These are phyloP conservation scores for Pseudobourletiella spinata DNA, from an alignment of 1,140 invertebrate species.

Conservation along the genomic window DNA sequence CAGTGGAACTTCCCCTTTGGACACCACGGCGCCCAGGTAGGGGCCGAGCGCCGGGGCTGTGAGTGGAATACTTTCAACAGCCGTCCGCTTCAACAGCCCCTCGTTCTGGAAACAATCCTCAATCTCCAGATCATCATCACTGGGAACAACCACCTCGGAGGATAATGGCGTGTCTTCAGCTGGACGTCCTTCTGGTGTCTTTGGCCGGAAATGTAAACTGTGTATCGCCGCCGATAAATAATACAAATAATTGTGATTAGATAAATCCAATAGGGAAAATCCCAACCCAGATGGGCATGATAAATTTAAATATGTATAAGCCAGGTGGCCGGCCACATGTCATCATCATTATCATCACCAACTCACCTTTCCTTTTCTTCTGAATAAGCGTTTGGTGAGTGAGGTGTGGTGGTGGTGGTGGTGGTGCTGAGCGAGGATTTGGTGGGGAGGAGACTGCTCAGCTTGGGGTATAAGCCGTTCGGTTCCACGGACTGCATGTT, in stretches of 20 bases:
- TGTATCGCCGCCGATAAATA: too few relatives aligned
- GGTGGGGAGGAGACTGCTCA: neutral
- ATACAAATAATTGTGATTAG: too few relatives aligned
- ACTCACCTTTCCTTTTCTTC: neutral
- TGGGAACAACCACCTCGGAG: neutral
- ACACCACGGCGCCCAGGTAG: conserved; percentile 21
- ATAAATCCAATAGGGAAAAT: too few relatives aligned
- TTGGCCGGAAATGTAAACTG: too few relatives aligned
- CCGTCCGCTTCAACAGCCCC: neutral
- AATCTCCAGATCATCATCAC: conserved; percentile 10
- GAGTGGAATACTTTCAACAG: neutral
- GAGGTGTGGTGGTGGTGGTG: conserved; percentile 7
- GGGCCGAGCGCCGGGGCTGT: neutral
- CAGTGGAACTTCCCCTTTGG: conserved; percentile 14
- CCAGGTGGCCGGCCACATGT: neutral
- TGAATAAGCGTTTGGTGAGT: conserved; percentile 15
- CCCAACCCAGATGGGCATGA: too few relatives aligned
- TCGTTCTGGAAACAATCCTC: conserved; percentile 3
- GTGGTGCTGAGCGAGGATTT: neutral
- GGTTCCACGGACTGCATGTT: too few relatives aligned
- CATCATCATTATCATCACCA: neutral
- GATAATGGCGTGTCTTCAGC: conserved; percentile 17
- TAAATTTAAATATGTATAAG: neutral
- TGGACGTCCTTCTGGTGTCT: too few relatives aligned
- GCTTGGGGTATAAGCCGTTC: neutral